Evolutionary conservation across 1,140 invertebrate species (phyloP), one percentile per base, ranked within the genome.

Genomic region (Heliconius congener): DNA sequence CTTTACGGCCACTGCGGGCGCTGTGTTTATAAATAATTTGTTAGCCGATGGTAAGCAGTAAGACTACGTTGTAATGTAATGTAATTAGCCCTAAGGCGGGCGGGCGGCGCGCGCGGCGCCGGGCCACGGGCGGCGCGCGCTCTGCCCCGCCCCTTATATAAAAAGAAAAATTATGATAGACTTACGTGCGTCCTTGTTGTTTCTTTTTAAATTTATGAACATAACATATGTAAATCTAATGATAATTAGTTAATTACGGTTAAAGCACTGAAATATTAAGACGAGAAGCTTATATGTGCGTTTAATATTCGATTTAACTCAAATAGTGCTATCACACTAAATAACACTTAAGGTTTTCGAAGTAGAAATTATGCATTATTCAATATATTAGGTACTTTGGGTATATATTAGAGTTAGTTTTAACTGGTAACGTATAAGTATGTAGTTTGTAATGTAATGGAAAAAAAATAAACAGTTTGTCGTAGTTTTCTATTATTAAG

Each of bases 211-310:
- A 87, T n/a, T 83, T 77, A 89, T 52, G 0, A 52, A 52, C 50
- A 87, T 46, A 46, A 46, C 42, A 46, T 46, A 46, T 66, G 60
- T 66, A 66, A 66, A 93, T 90, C 91, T 94, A 95, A 95, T 94
- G 92, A 95, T 95, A 95, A 95, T 95, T 95, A 95, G 94, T 95
- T 95, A 95, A 95, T 95, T 95, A 95, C 94, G 94, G 94, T 95
- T 93, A 94, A 91, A 92, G 86, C 91, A 92, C 90, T 93, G 92
- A 94, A 92, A 82, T 82, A 81, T 84, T 92, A 92, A 93, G 88
- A 91, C 85, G 88, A 88, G 91, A 94, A 88, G 89, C 90, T 92
- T 93, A 89, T 94, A 89, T 94, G 93, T 84, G 92, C 90, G 85
- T 87, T 83, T 82, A 16, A 80, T 89, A 88, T 89, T 90, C 90